A percentile compares a stretch with the other conserved stretches of the same genome.
Evolutionary conservation across 2,113 vertebrate genomes (phyloP).

Genomic region (Ciconia stormi): DNA sequence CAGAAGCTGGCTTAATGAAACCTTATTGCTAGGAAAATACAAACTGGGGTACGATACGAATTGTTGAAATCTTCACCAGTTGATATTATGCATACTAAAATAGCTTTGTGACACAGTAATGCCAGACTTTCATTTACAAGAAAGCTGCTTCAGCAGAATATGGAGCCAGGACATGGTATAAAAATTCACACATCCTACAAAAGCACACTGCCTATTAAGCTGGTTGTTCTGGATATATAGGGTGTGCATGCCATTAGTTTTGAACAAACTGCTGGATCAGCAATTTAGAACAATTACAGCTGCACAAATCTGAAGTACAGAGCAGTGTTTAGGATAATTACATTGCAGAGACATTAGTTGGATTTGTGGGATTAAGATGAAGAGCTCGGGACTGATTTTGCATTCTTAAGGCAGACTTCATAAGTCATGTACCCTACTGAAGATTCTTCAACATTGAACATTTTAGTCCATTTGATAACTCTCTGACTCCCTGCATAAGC

Average conservation of each 20-base stretch:
- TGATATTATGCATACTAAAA: neutral
- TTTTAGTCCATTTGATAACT: neutral
- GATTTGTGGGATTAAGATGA: constrained; percentile 30
- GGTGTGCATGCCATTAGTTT: constrained; percentile 14
- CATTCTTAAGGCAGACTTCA: neutral
- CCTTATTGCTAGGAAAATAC: neutral
- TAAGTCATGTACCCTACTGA: neutral
- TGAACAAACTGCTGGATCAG: constrained; percentile 26
- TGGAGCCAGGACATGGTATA: constrained; percentile 13
- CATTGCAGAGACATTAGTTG: neutral
- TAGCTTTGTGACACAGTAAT: constrained; percentile 24
- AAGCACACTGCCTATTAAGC: constrained; percentile 21
- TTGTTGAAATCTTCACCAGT: neutral
- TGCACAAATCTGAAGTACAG: constrained; percentile 7
- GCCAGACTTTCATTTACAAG: constrained; percentile 4
- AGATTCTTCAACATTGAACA: neutral
- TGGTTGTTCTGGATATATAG: constrained; percentile 16
- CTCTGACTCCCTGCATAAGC: neutral
- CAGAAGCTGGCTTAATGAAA: constrained; percentile 50
- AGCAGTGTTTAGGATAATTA: constrained; percentile 21
- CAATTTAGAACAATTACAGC: constrained; percentile 36
- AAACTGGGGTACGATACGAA: neutral
- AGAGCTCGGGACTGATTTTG: neutral
- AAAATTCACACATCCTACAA: constrained; percentile 39
- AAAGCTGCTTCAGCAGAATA: constrained; percentile 59